phyloP scores from a whole-genome alignment of 1,140 invertebrate species.

The Calliphora vicina region DNA sequence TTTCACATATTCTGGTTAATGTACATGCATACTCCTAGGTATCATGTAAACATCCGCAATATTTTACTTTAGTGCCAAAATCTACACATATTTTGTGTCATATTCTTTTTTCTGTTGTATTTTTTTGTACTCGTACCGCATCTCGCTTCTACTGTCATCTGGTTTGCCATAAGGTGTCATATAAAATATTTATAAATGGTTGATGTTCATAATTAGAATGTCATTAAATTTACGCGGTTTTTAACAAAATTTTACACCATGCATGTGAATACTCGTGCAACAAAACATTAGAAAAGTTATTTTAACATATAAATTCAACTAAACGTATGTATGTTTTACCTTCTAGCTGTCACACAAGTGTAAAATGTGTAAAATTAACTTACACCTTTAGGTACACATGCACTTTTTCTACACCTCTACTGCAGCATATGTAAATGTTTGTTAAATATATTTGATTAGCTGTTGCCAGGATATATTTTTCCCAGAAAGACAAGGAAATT shows the following conservation, averaged over 20 bases:
- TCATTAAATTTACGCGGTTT: slow-evolving; percentile 33
- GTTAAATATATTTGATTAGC: too few species aligned
- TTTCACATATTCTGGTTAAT: not conserved
- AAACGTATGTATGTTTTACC: too few species aligned
- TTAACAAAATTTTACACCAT: not conserved
- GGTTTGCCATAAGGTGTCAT: slow-evolving; percentile 13
- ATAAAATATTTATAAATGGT: slow-evolving; percentile 29
- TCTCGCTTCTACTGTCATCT: not conserved
- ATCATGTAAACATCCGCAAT: slow-evolving; percentile 9
- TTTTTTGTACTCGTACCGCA: not conserved
- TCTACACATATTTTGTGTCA: not conserved
- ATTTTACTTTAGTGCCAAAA: not conserved
- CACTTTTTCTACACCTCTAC: too few species aligned
- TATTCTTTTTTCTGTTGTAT: not conserved
- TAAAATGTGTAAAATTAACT: too few species aligned
- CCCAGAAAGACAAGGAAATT: too few species aligned
- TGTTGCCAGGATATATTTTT: too few species aligned
- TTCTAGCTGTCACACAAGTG: too few species aligned
- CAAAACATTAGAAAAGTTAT: not conserved
- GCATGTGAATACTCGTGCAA: not conserved
- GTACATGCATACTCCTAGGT: not conserved
- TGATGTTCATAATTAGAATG: slow-evolving; percentile 30
- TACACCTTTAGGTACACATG: too few species aligned
- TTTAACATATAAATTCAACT: too few species aligned
- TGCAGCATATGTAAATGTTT: too few species aligned